Evolutionary conservation across 2,888 invertebrate species (phyloP), one percentile per base, ranked within the genome.

Genomic region (Xanthorhoe designata): DNA sequence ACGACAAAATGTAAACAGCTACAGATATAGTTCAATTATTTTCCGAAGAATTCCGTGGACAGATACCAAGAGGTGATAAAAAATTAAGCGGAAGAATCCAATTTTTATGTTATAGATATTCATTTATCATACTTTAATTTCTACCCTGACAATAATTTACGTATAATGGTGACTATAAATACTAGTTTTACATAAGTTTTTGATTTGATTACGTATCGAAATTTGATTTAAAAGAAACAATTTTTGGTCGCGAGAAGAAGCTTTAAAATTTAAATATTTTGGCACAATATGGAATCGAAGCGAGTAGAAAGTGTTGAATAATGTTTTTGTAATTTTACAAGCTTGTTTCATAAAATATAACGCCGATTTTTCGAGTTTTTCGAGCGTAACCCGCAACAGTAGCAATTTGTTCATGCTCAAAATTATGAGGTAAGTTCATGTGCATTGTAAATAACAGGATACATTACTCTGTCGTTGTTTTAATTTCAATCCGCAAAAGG

Each of bases 81-180:
- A 90, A 89, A 87, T 82, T 80, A 92, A 91, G 90, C 90, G 77
- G 87, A 86, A 79, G 83, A 78, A 86, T 83, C 85, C 84, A 87
- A 71, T 61, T 84, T 58, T 80, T 88, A 84, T 73, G 82, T 86
- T 87, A 90, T 86, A 85, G 85, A 83, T 83, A 86, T 84, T 82
- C 69, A 83, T 87, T 82, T 86, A 83, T 84, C 87, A 88, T 83
- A 83, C 72, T 77, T 84, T 91, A 90, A 86, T 87, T 80, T 91
- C 92, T 92, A 96, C 96, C 96, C 96, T 96, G 96, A 96, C 96
- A 96, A 95, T 95, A 96, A 96, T 96, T 96, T 96, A 96, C 96
- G 96, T 96, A 96, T 96, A 95, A 96, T 95, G 96, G 96, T 96
- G 96, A 91, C 90, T 92, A 92, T 89, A 83, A 90, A 90, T 83